phyloP scores from a whole-genome alignment of 53 echinoderm and acorn worm genomes.

The Crossaster papposus region DNA sequence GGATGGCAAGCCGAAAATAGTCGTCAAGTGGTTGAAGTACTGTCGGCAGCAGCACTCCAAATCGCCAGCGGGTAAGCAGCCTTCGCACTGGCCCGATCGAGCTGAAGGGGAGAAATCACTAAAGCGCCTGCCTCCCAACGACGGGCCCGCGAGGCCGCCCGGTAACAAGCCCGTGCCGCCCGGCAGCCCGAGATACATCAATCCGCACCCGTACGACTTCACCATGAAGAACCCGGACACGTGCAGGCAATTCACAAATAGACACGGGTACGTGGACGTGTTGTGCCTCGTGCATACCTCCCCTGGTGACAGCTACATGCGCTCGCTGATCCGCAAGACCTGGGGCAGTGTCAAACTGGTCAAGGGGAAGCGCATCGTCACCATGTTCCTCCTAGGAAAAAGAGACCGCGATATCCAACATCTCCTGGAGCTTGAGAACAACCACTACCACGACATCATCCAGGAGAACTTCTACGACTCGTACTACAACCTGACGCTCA shows the following conservation, averaged over 20 bases:
- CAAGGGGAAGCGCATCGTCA: not conserved
- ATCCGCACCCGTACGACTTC: constrained; percentile 9
- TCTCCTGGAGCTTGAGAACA: not conserved
- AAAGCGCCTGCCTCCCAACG: not conserved
- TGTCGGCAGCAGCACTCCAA: not conserved
- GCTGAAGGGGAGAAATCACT: not conserved
- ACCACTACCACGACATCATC: constrained; percentile 53
- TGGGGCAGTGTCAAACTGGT: not conserved
- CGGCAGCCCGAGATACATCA: not conserved
- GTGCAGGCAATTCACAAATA: not conserved
- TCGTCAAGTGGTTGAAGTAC: not conserved
- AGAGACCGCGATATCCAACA: not conserved
- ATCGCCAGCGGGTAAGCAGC: not conserved
- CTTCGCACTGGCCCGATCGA: not conserved
- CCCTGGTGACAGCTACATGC: not conserved
- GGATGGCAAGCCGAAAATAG: not conserved
- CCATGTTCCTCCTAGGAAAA: constrained; percentile 14
- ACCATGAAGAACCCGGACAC: constrained; percentile 14
- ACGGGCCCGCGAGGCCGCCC: not conserved
- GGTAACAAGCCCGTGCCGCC: not conserved
- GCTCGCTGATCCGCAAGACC: constrained; percentile 28
- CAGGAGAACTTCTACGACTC: constrained; percentile 58
- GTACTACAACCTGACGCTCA: constrained; percentile 60
- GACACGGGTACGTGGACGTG: not conserved
- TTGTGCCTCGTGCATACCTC: not conserved